Evolutionary conservation across 2,888 invertebrate genomes (phyloP).

Genomic region (Lysandra bellargus): DNA sequence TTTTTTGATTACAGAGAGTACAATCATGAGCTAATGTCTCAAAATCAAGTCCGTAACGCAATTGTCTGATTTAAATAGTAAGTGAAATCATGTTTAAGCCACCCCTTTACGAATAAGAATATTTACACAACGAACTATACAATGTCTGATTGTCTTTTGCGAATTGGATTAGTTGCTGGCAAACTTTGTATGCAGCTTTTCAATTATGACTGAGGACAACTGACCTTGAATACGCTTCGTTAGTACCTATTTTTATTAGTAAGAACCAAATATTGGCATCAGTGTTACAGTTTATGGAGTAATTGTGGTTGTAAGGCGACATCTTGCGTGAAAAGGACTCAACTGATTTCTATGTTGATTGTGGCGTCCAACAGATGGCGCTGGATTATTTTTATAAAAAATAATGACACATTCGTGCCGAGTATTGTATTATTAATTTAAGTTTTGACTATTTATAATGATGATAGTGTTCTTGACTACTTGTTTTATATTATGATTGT

Average conservation of each 20-base stretch:
- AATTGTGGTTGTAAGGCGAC: neutral
- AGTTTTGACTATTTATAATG: constrained; percentile 21
- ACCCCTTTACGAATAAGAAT: neutral
- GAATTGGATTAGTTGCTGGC: no score
- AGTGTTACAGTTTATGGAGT: no score
- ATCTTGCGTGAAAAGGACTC: neutral
- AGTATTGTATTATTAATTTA: constrained; percentile 17
- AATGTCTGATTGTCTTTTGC: neutral
- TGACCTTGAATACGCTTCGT: neutral
- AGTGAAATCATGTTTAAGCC: neutral
- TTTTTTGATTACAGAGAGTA: no score
- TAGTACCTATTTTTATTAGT: neutral
- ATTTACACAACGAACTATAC: neutral
- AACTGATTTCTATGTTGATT: constrained; percentile 29
- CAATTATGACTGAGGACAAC: neutral
- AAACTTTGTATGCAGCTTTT: neutral
- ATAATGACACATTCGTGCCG: neutral
- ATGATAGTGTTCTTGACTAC: constrained; percentile 26
- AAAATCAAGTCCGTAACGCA: neutral
- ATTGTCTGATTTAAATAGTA: neutral
- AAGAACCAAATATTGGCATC: neutral
- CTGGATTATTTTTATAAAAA: constrained; percentile 16
- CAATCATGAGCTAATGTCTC: neutral
- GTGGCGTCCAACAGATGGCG: constrained; percentile 33
- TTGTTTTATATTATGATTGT: constrained; percentile 2